These are phyloP conservation scores for Streptopelia turtur DNA, from an alignment of 2,797 vertebrate species.

Conservation along the genomic window DNA sequence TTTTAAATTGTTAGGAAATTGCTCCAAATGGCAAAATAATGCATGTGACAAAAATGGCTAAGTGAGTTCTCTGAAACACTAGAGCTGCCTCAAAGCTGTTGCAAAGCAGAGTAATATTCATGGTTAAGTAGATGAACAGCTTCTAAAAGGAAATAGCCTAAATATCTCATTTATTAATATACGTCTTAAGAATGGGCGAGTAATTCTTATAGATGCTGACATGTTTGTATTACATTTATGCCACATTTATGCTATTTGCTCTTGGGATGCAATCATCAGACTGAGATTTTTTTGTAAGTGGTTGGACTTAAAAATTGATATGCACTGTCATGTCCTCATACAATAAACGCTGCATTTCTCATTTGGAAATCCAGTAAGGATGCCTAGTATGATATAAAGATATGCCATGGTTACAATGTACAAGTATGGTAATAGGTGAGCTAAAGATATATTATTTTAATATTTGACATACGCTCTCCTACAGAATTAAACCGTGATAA, in stretches of 20 bases:
- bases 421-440: not conserved
- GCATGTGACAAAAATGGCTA: not conserved
- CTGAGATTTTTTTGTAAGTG: not conserved
- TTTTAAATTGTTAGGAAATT: not conserved
- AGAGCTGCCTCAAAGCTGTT: not conserved
- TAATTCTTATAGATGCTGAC: not conserved
- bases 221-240: not conserved
- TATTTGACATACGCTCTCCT: not conserved
- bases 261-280: not conserved
- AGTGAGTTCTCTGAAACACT: not conserved
- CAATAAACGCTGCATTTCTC: not conserved
- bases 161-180: not conserved
- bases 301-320: not conserved
- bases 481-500: not conserved
- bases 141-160: not conserved
- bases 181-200: not conserved
- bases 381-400: not conserved
- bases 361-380: not conserved
- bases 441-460: not conserved
- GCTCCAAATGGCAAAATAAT: not conserved
- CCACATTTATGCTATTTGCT: not conserved
- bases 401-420: not conserved
- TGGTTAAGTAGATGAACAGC: not conserved
- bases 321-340: not conserved
- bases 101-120: not conserved